Base-by-base conservation (phyloP, 2,888 invertebrate species). In the Drosophila percnosoma region DNA sequence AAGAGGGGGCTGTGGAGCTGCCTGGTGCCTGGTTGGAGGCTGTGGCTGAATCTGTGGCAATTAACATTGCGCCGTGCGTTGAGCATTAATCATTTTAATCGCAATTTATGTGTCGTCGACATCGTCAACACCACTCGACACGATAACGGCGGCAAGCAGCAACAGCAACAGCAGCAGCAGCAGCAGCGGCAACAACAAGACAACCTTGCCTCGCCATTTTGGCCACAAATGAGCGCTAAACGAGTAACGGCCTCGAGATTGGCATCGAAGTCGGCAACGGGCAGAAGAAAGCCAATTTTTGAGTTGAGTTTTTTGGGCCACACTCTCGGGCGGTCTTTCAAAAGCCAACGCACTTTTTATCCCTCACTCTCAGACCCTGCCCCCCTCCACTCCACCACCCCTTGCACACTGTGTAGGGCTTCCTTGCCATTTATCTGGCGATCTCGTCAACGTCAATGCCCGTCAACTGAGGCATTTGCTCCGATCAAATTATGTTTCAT, bases 71-170 rank as follows among this genome's bases (percentile, higher is more conserved):
- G 89, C 90, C 78, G 89, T 89, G 85, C 89, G 83, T 82, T 90
- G 83, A 82, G 84, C 91, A 91, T 91, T 91, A 91, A 91, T 92
- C 91, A 92, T 91, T 92, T 91, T 91, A 91, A 91, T 91, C 91
- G 91, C 91, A 91, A 91, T 91, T 92, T 89, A 88, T 86, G 84
- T 91, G 91, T 90, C 90, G 78, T 78, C 78, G 78, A 71, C 83
- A 81, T 81, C 86, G 81, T 89, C 89, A 83, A 82, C 89, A 83
- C 78, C 75, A 75, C 70, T 78, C 62, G 76, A 68, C 82, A 78
- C 68, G 83, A 76, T 78, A 80, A 80, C 45, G 45, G 45, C 45
- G 45, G 45, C 45, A 24, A 15, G 15, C 45, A 8, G 21, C 45
- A 45, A 45, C 15, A 15, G 42, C 42, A 42, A 45, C 15, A 15